A percentile compares a stretch with the other conserved stretches of the same genome.
Conservation (phyloP, 2,797 vertebrate species). For the Molossus molossus region DNA sequence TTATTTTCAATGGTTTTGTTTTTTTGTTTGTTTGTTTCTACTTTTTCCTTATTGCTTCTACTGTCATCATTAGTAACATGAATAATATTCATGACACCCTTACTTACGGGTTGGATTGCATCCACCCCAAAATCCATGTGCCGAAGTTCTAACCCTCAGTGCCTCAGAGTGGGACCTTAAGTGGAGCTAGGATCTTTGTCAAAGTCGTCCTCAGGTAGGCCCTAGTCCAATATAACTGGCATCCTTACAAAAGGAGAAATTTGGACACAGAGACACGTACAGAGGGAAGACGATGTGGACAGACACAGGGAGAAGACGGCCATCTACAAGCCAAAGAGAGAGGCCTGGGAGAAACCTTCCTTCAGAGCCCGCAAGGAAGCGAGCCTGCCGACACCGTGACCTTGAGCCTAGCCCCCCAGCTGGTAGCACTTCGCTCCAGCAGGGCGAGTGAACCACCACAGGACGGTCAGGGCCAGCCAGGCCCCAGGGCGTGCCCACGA, state of each 20-base stretch:
- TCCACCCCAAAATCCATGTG: neutral
- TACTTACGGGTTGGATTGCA: neutral
- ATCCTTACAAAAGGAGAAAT: neutral
- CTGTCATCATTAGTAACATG: neutral
- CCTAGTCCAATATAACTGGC: neutral
- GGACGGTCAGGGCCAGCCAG: rapidly evolving
- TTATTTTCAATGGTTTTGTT: slow-evolving; percentile 17
- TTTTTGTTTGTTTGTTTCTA: slow-evolving; percentile 30
- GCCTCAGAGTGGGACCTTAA: neutral
- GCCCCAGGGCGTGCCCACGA: neutral
- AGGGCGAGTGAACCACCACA: too few relatives aligned
- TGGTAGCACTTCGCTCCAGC: neutral
- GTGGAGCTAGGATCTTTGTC: neutral
- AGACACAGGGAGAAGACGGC: neutral
- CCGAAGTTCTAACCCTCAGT: neutral
- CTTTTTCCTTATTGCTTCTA: slow-evolving; percentile 39
- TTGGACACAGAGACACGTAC: neutral
- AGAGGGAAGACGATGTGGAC: neutral
- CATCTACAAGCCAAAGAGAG: neutral
- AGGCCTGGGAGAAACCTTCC: neutral
- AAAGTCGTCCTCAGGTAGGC: neutral
- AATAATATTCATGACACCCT: neutral
- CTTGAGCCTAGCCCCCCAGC: neutral
- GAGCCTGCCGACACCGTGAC: neutral
- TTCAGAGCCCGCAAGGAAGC: neutral